phyloP scores from a whole-genome alignment of 2,113 vertebrate genomes.

The Upupa epops region DNA sequence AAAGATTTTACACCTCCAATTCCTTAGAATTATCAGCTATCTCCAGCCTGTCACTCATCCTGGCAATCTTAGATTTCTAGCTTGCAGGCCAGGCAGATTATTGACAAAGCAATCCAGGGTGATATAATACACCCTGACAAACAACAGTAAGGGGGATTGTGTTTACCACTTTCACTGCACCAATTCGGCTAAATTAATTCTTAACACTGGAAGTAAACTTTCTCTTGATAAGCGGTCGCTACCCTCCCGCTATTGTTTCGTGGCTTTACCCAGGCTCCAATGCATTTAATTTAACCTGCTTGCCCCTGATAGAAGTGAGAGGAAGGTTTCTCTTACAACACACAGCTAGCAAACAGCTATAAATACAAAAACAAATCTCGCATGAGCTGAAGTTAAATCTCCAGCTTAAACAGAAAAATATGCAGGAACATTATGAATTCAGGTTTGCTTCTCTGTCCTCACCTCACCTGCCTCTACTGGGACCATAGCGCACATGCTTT shows the following conservation, averaged over 20 bases:
- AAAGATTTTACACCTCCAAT: conserved; percentile 98
- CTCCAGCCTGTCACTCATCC: conserved; percentile 92
- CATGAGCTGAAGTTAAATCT: neutral
- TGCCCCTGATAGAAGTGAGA: conserved; percentile 12
- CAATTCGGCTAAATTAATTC: conserved; percentile 81
- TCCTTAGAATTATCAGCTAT: conserved; percentile 99
- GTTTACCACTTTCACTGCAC: conserved; percentile 73
- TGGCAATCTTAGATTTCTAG: conserved; percentile 90
- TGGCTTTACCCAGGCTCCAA: neutral
- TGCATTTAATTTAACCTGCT: conserved; percentile 59
- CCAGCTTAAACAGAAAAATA: neutral
- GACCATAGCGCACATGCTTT: neutral
- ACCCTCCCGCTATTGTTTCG: conserved; percentile 19
- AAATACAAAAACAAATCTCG: conserved; percentile 4
- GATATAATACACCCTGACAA: conserved; percentile 90
- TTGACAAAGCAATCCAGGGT: conserved; percentile 96
- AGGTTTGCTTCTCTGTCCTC: neutral
- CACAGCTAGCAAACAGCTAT: neutral
- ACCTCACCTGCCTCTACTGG: neutral
- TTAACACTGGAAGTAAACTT: conserved; percentile 77
- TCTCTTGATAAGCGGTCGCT: conserved; percentile 72
- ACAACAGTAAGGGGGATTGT: conserved; percentile 83
- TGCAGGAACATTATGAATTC: neutral
- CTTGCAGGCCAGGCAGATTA: conserved; percentile 85
- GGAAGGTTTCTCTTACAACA: neutral